phyloP scores from a whole-genome alignment of 1,140 invertebrate species.

The Platyscapa corneri region DNA sequence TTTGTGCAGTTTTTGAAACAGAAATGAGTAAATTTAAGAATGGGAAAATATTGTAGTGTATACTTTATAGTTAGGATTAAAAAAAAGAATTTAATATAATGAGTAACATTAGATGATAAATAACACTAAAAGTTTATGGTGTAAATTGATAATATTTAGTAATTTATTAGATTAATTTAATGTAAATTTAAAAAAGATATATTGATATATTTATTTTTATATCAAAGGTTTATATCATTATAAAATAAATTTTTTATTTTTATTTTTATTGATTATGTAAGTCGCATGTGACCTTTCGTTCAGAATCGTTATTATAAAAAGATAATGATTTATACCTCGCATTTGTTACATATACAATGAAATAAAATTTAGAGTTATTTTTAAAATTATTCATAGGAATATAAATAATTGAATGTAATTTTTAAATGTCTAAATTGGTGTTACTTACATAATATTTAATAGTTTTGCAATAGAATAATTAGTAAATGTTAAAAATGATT shows the following conservation, averaged over 20 bases:
- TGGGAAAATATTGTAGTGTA: too few relatives aligned
- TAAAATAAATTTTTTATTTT: conserved; percentile 15
- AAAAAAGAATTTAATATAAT: not conserved
- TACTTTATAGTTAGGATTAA: too few relatives aligned
- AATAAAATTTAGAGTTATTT: not conserved
- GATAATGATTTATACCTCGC: conserved; percentile 47
- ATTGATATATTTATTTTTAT: not conserved
- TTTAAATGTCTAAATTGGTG: too few relatives aligned
- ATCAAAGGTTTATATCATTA: conserved; percentile 5
- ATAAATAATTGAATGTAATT: not conserved
- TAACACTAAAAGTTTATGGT: conserved; percentile 20
- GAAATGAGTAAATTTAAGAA: conserved; percentile 8
- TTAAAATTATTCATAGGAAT: not conserved
- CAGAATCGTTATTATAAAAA: conserved; percentile 51
- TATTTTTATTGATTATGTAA: conserved; percentile 26
- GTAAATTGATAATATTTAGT: conserved; percentile 43
- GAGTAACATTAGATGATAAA: not conserved
- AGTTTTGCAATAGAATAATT: too few relatives aligned
- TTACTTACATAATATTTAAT: too few relatives aligned
- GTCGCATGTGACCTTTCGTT: conserved; percentile 47
- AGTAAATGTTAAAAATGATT: too few relatives aligned
- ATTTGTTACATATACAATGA: not conserved
- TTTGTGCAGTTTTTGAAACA: conserved; percentile 1
- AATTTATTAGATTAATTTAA: conserved; percentile 40
- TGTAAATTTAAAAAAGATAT: not conserved